phyloP scores from a whole-genome alignment of 64 coral and sea anemone genomes.

The Stylophora pistillata region DNA sequence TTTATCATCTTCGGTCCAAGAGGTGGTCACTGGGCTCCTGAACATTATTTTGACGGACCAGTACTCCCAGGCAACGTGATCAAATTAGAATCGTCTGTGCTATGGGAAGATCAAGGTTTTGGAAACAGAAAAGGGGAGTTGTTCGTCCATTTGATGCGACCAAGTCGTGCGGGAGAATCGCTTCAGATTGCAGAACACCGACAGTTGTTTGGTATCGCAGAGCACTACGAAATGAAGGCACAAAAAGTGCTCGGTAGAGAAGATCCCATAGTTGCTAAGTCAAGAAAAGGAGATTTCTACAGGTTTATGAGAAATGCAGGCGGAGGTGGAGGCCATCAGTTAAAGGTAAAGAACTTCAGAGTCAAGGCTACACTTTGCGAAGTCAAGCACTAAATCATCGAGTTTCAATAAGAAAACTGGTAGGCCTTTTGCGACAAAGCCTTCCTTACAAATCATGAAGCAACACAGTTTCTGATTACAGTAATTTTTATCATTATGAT shows the following conservation, averaged over 20 bases:
- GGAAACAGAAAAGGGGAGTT: constrained; percentile 69
- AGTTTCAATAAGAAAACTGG: no score
- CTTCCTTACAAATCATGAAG: no score
- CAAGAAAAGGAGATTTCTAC: constrained; percentile 64
- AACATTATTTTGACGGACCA: constrained; percentile 63
- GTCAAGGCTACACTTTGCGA: neutral
- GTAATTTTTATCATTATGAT: no score
- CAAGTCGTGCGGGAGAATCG: neutral
- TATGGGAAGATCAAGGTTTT: constrained; percentile 61
- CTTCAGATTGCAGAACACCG: constrained; percentile 30
- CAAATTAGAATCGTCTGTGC: constrained; percentile 30
- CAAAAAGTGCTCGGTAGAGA: neutral
- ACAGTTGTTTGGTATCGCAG: constrained; percentile 68
- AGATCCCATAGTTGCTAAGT: constrained; percentile 19
- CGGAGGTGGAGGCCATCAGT: constrained; percentile 58
- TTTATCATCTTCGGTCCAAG: constrained; percentile 41
- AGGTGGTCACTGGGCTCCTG: constrained; percentile 28
- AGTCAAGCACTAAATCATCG: no score
- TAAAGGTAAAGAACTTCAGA: constrained; percentile 54
- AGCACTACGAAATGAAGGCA: constrained; percentile 10
- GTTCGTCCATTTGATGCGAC: constrained; percentile 53
- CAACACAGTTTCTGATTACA: no score
- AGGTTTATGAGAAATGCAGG: constrained; percentile 71
- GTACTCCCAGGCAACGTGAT: neutral
- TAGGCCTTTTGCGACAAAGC: no score